phyloP scores from a whole-genome alignment of 2,113 vertebrate genomes.

The Dunckerocampus dactyliophorus region DNA sequence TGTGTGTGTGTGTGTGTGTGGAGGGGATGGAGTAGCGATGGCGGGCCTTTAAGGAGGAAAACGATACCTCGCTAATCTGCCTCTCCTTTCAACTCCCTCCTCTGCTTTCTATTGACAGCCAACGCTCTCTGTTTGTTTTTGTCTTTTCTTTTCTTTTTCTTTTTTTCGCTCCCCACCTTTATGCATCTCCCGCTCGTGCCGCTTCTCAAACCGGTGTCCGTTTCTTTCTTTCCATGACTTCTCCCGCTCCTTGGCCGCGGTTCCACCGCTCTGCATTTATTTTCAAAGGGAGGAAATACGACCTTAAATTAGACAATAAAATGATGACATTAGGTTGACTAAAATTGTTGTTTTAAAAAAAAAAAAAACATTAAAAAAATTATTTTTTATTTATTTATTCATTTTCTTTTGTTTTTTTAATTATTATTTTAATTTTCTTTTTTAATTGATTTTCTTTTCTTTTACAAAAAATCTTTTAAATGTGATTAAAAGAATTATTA shows the following conservation, averaged over 20 bases:
- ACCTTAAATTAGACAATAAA: no score
- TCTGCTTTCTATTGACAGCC: constrained; percentile 35
- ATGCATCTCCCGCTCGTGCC: constrained; percentile 44
- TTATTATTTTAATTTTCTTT: no score
- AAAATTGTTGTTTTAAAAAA: no score
- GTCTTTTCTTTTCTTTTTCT: not conserved
- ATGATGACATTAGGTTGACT: no score
- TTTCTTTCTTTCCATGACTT: constrained; percentile 31
- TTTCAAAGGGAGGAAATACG: no score
- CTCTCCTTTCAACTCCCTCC: constrained; percentile 52
- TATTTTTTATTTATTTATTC: no score
- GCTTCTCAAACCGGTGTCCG: constrained; percentile 26
- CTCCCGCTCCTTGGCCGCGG: not conserved
- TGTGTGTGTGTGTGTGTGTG: not conserved
- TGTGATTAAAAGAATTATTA: no score
- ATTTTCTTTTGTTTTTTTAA: no score
- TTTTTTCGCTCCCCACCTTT: constrained; percentile 40
- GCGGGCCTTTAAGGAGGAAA: constrained; percentile 35
- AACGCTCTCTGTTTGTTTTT: constrained; percentile 7
- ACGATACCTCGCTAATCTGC: constrained; percentile 40
- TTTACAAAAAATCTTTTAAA: no score
- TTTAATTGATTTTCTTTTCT: no score
- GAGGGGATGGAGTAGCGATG: not conserved
- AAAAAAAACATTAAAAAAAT: no score
- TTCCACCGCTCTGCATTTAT: no score